These are phyloP conservation scores for Pasiphila rectangulata DNA, from an alignment of 2,888 invertebrate species.

Conservation along the genomic window DNA sequence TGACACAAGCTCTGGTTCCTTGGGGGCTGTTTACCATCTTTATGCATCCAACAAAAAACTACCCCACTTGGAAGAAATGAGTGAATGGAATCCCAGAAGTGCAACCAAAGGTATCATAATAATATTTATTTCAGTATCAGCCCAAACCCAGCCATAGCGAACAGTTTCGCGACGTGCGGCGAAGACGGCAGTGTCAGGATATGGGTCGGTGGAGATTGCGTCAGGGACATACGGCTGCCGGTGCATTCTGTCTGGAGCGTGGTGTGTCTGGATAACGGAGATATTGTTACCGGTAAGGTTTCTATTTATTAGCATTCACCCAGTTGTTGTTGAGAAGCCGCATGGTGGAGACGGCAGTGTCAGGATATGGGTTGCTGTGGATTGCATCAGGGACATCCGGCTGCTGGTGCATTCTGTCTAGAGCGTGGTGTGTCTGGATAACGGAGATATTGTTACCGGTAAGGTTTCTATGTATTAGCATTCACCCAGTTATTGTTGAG, in stretches of 20 bases:
- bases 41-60: no score
- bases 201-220: conserved; percentile 85
- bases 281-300: conserved; percentile 89
- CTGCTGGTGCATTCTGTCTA: conserved; percentile 95
- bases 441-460: conserved; percentile 95
- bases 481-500: no score
- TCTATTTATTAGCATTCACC: background rate
- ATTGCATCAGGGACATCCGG: conserved; percentile 83
- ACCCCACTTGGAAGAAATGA: no score
- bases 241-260: conserved; percentile 95
- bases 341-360: conserved; percentile 93
- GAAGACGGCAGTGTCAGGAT: conserved; percentile 93
- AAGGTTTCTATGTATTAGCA: conserved; percentile 5
- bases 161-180: conserved; percentile 89
- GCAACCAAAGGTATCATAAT: no score
- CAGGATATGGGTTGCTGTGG: conserved; percentile 87
- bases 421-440: conserved; percentile 88
- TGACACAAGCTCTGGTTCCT: no score
- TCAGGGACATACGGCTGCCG: conserved; percentile 87
- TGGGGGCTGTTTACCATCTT: no score
- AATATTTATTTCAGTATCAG: conserved; percentile 72
- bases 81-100: no score
- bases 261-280: conserved; percentile 89
- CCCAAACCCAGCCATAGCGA: conserved; percentile 76
- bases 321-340: no score